Evolutionary conservation across 2,888 invertebrate genomes (phyloP), one percentile per base, ranked within the genome.

Genomic region (Papilio demoleus): DNA sequence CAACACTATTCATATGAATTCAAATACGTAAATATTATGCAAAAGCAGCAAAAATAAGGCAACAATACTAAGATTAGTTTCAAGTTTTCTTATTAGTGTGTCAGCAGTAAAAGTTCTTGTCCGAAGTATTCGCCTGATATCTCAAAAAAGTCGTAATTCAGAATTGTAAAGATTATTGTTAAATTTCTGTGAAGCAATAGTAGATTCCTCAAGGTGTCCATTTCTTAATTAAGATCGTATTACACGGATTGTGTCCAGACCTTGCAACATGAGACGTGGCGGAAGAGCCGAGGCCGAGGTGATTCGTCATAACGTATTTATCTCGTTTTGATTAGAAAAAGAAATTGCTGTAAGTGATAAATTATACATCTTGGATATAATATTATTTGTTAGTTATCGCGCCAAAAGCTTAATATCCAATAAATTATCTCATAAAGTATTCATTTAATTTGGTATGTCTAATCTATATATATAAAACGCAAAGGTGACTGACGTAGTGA

Each of bases 201-300:
- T 6, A 9, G 22, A 1, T 12, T 50, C 27, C n/a, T n/a, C 6
- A 4, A 6, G 50, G 50, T 6, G 3, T 53, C 50, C n/a, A 53
- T 53, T 53, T 53, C 50, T n/a, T 53, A 53, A 53, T 53, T 53
- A 53, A 27, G 14, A 27, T 53, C 27, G 1, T 24, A n/a, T 53
- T 53, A 53, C 50, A 8, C n/a, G 27, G 50, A 53, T 27, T 0
- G 27, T 50, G 5, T 12, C n/a, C 8, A 8, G n/a, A 53, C 50
- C 27, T n/a, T 6, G 50, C 2, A 27, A 27, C 12, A 11, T 27
- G 50, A 53, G 8, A 3, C n/a, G 24, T 27, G 2, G 27, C 24
- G n/a, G 50, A n/a, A 53, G 27, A 24, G 1, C 1, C 22, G 22
- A 11, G 14, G 14, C 14, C 50, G n/a, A 4, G 1, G 24, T 27